A percentile compares a stretch with the other conserved stretches of the same genome.
Conservation (phyloP, 2,797 vertebrate species). For the Phrynocephalus forsythii region DNA sequence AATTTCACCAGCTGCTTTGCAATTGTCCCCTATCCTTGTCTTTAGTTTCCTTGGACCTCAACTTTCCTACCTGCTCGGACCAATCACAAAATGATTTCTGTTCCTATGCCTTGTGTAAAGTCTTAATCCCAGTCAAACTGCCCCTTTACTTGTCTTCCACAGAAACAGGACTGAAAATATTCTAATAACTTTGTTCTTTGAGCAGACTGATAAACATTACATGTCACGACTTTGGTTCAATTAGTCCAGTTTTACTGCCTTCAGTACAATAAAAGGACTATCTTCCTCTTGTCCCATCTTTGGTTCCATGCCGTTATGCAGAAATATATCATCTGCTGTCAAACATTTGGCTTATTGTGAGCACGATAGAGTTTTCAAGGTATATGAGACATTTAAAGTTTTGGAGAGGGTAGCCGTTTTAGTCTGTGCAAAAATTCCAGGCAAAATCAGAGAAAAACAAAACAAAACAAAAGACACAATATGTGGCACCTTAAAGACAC, state of each 20-base stretch:
- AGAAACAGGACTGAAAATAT: neutral
- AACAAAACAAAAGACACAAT: no score
- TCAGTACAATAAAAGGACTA: neutral
- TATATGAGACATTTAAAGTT: no score
- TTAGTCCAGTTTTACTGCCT: neutral
- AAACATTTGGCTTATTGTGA: no score
- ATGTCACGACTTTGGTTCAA: neutral
- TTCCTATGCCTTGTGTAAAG: neutral
- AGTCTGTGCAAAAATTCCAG: no score
- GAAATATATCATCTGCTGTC: no score
- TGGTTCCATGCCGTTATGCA: neutral
- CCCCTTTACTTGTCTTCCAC: neutral
- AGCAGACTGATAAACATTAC: neutral
- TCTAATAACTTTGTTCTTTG: neutral
- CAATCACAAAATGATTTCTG: neutral
- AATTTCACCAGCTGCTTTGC: neutral
- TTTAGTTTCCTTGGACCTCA: neutral
- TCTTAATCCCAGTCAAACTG: neutral
- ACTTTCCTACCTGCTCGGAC: neutral
- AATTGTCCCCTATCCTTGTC: neutral
- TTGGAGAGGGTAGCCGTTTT: no score
- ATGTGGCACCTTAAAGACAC: no score
- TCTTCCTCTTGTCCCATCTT: neutral
- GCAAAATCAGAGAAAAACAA: no score
- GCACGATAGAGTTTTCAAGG: no score